Base-by-base conservation (phyloP, 1,140 invertebrate genomes). In the Danaus plexippus region DNA sequence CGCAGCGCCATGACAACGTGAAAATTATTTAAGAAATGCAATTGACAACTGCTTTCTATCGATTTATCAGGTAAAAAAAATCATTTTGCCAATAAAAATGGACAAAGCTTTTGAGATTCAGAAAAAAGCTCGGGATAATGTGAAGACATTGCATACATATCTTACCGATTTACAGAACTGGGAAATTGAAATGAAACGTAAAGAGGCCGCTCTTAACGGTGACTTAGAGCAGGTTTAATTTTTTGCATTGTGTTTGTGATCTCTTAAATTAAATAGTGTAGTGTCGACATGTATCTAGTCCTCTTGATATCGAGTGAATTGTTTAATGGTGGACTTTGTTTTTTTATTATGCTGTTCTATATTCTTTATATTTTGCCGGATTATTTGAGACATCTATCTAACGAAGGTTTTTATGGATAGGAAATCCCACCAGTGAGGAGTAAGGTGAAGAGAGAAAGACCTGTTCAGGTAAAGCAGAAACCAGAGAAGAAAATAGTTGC, bases 171-270 rank as follows among this genome's bases (percentile, higher is more conserved):
- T 97, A 69, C 91, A 92, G 73, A 90, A 88, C 71, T 97, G 95
- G 96, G 93, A 96, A 77, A 87, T 89, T 52, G 92, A 96, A 67
- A 95, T 96, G 85, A 95, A 94, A 87, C 88, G 88, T 60, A 95
- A 94, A 87, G 95, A 97, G 62, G 77, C 89, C 56, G 89, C 91
- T 50, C 66, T 92, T 18, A 86, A 77, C 68, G 80, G 76, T 49
- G 74, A 72, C 56, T 77, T 77, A 60, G 75, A 78, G 64, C 80
- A 87, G 85, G 82, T 85, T 80, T 71, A 57, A 59, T 57, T 18
- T 52, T 42, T 50, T 15, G 47, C 43, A 43, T 57, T 44, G 22
- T 52, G 22, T 32, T 32, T 32, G 22, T 32, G 22, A 32, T 32
- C 22, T 32, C 22, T 32, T 32, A 32, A 32, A 32, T 32, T 44